Evolutionary conservation across 1,140 invertebrate genomes (phyloP).

Genomic region (Bombus impatiens): DNA sequence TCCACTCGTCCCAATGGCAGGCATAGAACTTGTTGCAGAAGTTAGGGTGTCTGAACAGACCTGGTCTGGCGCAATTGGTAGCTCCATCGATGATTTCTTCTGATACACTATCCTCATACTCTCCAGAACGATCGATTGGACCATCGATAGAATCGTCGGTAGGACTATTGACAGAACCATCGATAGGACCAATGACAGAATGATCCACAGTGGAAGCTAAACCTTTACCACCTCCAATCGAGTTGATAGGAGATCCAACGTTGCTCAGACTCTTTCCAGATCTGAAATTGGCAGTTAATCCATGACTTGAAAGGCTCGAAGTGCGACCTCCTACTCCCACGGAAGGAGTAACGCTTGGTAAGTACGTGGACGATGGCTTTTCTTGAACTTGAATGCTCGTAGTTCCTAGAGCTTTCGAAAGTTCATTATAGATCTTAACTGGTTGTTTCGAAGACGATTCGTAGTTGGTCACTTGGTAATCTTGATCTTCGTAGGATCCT

Average conservation of each 20-base stretch:
- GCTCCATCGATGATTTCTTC: conserved; percentile 85
- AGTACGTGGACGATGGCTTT: conserved; percentile 54
- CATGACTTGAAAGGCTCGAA: too few relatives aligned
- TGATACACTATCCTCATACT: conserved; percentile 68
- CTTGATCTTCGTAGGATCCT: conserved; percentile 50
- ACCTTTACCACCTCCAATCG: background rate
- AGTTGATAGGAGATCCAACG: background rate
- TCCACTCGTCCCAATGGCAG: conserved; percentile 91
- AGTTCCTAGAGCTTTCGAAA: background rate
- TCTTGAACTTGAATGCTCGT: background rate
- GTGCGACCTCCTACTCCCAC: background rate
- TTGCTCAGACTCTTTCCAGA: conserved; percentile 44
- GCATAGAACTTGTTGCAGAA: conserved; percentile 93
- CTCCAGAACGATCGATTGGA: background rate
- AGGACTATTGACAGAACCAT: background rate
- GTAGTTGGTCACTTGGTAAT: conserved; percentile 28
- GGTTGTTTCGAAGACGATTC: conserved; percentile 11
- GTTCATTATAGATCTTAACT: conserved; percentile 31
- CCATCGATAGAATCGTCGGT: background rate
- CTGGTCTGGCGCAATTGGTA: conserved; percentile 88
- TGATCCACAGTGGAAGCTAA: conserved; percentile 79
- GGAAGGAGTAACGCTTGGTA: conserved; percentile 39
- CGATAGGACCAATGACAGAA: conserved; percentile 66
- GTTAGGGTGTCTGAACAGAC: conserved; percentile 91
- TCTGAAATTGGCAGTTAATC: conserved; percentile 9